Base-by-base conservation (phyloP, 2,888 invertebrate genomes). In the Sabatieria punctata region DNA sequence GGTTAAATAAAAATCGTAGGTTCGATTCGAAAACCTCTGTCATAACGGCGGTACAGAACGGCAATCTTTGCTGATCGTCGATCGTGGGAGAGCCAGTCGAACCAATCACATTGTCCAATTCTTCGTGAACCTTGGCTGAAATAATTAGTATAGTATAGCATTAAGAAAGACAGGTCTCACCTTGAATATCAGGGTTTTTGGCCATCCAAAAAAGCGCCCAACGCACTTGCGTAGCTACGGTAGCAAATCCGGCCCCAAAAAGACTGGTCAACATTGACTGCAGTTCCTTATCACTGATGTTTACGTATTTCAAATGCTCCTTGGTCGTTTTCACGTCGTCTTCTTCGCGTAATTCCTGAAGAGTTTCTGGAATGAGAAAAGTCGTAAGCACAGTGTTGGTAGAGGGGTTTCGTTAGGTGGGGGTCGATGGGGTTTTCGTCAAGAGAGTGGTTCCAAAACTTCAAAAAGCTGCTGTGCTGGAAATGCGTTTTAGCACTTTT, bases 181-280 rank as follows among this genome's bases (percentile, higher is more conserved):
- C 30, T 26, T 49, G 49, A 23, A 30, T 8, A 23, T 47, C 44
- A 8, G 40, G 38, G 23, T 41, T n/a, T 13, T 41, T 40, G 11
- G 43, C 47, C n/a, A 40, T 2, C 4, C 43, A 21, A 11, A 49
- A 27, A 11, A 49, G 2, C 13, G 41, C 30, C 49, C 49, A 49
- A 18, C 30, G 24, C 18, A 37, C 23, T 21, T 35, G 47, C 21
- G 21, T 26, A 3, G 49, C 47, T 2, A 49, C 43, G 15, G 49
- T 49, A 24, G 19, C 49, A 33, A 49, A 49, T 3, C 49, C 49
- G 3, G 49, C 49, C 3, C 49, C 49, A 30, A 49, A 49, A 8
- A 47, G 6, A 22, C 33, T 38, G 2, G 30, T 45, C 30, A 45
- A 18, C 45, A 45, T 39, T 18, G 24, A 11, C 37, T 4, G 8